These are phyloP conservation scores for Vulpes vulpes DNA, from an alignment of 2,113 vertebrate genomes.

Conservation along the genomic window DNA sequence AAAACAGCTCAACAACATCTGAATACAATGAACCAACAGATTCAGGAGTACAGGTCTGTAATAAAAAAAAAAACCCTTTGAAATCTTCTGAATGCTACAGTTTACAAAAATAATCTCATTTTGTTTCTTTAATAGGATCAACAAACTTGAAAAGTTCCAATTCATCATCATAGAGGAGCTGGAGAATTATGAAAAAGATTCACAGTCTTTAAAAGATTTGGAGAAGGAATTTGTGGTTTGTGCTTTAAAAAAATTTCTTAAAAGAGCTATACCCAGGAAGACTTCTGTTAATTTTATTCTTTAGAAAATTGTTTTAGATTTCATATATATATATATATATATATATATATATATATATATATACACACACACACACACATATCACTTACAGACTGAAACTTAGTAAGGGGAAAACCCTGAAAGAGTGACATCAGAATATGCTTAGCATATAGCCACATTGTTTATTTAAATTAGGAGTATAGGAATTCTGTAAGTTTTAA, in stretches of 20 bases:
- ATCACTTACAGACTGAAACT: background rate
- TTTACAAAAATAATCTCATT: constrained; percentile 52
- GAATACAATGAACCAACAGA: constrained; percentile 87
- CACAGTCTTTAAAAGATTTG: constrained; percentile 90
- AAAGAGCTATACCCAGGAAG: background rate
- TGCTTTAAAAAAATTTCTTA: constrained; percentile 66
- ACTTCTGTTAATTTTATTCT: background rate
- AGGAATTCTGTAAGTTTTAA: constrained; percentile 31
- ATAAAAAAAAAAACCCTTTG: background rate
- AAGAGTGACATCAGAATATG: background rate
- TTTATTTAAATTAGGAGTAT: constrained; percentile 34
- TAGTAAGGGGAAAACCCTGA: background rate
- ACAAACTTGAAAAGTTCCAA: constrained; percentile 90
- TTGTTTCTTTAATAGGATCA: constrained; percentile 87
- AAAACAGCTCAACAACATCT: constrained; percentile 91
- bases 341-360: background rate
- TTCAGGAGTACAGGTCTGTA: constrained; percentile 92
- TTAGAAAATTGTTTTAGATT: background rate
- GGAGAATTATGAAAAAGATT: constrained; percentile 92
- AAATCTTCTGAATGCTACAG: background rate
- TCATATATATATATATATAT: background rate
- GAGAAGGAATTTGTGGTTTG: constrained; percentile 94
- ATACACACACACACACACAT: too few relatives aligned
- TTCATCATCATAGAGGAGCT: constrained; percentile 90
- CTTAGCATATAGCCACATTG: background rate